These are phyloP conservation scores for Formica selysi DNA, from an alignment of 1,140 invertebrate species.

Conservation along the genomic window DNA sequence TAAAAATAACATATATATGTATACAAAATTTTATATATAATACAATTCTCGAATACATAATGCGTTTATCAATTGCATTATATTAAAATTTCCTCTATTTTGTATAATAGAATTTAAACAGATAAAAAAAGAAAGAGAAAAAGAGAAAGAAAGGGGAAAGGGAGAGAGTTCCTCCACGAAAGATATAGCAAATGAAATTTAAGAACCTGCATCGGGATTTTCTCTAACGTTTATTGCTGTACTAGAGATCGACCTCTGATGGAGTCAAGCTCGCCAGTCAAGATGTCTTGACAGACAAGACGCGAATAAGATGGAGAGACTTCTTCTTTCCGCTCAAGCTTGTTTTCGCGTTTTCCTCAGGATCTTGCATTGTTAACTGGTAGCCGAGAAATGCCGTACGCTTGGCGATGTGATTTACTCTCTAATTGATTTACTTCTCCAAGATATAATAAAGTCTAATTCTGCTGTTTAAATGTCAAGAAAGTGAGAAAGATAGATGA, in stretches of 20 bases:
- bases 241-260: constrained; percentile 56
- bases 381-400: constrained; percentile 34
- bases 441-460: not conserved
- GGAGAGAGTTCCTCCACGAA: constrained; percentile 42
- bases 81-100: not conserved
- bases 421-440: too few species aligned
- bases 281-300: constrained; percentile 45
- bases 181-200: constrained; percentile 37
- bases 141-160: constrained; percentile 30
- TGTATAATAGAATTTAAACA: constrained; percentile 22
- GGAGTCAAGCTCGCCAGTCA: constrained; percentile 34
- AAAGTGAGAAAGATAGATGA: constrained; percentile 18
- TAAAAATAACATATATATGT: not conserved
- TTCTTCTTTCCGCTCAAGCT: constrained; percentile 39
- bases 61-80: not conserved
- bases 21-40: not conserved
- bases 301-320: constrained; percentile 39
- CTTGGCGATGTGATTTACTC: constrained; percentile 45
- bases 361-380: constrained; percentile 53
- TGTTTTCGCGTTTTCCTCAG: constrained; percentile 56
- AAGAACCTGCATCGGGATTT: constrained; percentile 27
- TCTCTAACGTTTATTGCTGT: constrained; percentile 30
- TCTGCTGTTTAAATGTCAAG: not conserved
- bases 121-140: constrained; percentile 47
- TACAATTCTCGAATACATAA: not conserved